A percentile compares a stretch with the other conserved stretches of the same genome.
These are phyloP conservation scores for Thumatha senex DNA, from an alignment of 2,888 invertebrate genomes.

Conservation along the genomic window DNA sequence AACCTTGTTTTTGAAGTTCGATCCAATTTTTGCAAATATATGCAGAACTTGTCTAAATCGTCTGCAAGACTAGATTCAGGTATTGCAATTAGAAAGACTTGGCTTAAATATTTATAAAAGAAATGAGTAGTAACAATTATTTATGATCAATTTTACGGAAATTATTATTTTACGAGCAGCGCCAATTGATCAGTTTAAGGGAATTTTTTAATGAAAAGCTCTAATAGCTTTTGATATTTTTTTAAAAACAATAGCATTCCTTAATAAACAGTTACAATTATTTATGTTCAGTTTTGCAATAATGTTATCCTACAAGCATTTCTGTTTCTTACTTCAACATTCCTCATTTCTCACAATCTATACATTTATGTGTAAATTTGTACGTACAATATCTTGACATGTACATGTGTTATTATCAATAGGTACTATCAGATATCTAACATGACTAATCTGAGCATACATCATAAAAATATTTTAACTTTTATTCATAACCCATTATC, in stretches of 20 bases:
- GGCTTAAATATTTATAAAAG: not conserved
- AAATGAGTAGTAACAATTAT: not conserved
- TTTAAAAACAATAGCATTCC: too few species aligned
- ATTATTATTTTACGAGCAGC: too few species aligned
- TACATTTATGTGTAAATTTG: too few species aligned
- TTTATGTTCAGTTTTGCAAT: slow-evolving; percentile 4
- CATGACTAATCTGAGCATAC: not conserved
- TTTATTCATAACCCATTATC: too few species aligned
- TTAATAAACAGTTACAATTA: not conserved
- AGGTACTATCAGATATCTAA: slow-evolving; percentile 9
- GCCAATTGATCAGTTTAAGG: too few species aligned
- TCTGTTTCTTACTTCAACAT: not conserved
- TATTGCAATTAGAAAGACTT: not conserved
- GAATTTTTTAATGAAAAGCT: too few species aligned
- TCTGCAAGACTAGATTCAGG: not conserved
- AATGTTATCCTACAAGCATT: not conserved
- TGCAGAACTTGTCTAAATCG: too few species aligned
- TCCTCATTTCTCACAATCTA: not conserved
- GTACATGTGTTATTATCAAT: not conserved
- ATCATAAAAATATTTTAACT: not conserved
- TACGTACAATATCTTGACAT: too few species aligned
- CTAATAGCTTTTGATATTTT: too few species aligned
- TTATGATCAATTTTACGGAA: too few species aligned
- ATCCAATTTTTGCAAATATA: too few species aligned
- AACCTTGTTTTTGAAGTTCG: too few species aligned